phyloP scores from a whole-genome alignment of 1,140 invertebrate genomes.

The Orussus abietinus region DNA sequence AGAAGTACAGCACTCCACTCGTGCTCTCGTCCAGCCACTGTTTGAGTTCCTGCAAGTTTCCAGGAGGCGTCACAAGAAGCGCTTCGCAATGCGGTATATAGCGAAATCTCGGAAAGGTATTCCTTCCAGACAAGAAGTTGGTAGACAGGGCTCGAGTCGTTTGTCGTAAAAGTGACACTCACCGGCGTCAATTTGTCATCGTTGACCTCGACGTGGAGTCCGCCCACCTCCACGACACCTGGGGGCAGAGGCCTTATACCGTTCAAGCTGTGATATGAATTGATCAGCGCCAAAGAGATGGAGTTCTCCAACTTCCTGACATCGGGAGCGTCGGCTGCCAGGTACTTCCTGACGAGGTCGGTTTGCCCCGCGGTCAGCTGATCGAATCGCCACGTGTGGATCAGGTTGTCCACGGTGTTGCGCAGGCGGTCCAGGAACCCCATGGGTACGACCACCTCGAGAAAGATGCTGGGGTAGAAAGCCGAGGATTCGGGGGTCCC shows the following conservation, averaged over 20 bases:
- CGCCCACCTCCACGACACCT: conserved; percentile 58
- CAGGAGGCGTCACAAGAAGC: too few relatives aligned
- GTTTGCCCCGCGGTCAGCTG: conserved; percentile 20
- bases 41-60: conserved; percentile 58
- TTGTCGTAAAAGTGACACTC: too few relatives aligned
- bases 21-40: conserved; percentile 64
- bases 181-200: conserved; percentile 23
- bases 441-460: conserved; percentile 57
- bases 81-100: too few relatives aligned
- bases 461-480: conserved; percentile 48
- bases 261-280: conserved; percentile 55
- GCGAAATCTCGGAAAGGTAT: conserved; percentile 7
- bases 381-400: conserved; percentile 7
- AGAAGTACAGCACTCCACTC: conserved; percentile 68
- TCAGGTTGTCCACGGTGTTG: conserved; percentile 35
- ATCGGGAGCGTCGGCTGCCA: conserved; percentile 37
- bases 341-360: conserved; percentile 33
- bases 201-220: conserved; percentile 50
- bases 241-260: conserved; percentile 49
- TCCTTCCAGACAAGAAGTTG: too few relatives aligned
- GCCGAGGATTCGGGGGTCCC: conserved; percentile 58
- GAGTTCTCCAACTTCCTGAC: conserved; percentile 48
- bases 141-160: too few relatives aligned
- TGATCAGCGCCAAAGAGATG: conserved; percentile 53
- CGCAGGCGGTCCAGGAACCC: conserved; percentile 58